phyloP scores from a whole-genome alignment of 2,888 invertebrate genomes.

The Tethea ocularis region DNA sequence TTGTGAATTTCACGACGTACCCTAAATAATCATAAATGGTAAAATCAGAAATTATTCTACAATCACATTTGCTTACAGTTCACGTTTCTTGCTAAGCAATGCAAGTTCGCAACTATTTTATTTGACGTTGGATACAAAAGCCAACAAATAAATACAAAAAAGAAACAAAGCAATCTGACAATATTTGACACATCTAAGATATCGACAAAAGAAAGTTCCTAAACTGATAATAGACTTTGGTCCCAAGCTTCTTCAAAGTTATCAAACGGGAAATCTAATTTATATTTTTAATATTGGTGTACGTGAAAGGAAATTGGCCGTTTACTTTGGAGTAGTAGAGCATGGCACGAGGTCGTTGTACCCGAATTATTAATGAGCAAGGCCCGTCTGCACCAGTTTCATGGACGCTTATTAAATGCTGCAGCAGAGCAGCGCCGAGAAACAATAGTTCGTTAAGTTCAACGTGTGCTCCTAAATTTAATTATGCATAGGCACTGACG shows the following conservation, averaged over 20 bases:
- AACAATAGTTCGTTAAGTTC: slow-evolving; percentile 30
- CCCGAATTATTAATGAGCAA: slow-evolving; percentile 42
- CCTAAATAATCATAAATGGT: not conserved
- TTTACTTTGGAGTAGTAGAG: slow-evolving; percentile 27
- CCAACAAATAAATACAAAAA: not conserved
- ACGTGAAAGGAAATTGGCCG: slow-evolving; percentile 22
- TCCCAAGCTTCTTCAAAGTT: slow-evolving; percentile 17
- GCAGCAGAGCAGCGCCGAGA: slow-evolving; percentile 27
- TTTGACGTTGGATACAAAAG: not conserved
- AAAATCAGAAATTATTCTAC: not conserved
- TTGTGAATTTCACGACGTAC: not conserved
- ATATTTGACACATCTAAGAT: slow-evolving; percentile 4
- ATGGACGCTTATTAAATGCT: slow-evolving; percentile 30
- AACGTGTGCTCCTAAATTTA: not conserved
- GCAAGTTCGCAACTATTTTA: not conserved
- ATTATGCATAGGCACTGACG: not conserved
- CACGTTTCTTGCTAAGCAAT: not conserved
- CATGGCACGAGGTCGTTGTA: slow-evolving; percentile 28
- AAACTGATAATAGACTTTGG: slow-evolving; percentile 6
- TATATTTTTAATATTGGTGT: slow-evolving; percentile 25
- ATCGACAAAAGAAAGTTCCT: slow-evolving; percentile 4
- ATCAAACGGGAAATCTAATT: slow-evolving; percentile 21
- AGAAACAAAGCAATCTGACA: slow-evolving; percentile 6
- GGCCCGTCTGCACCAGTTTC: slow-evolving; percentile 26
- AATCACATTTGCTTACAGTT: not conserved